Evolutionary conservation across 2,113 vertebrate genomes (phyloP), one percentile per base, ranked within the genome.

Genomic region (Ceuthmochares aereus): DNA sequence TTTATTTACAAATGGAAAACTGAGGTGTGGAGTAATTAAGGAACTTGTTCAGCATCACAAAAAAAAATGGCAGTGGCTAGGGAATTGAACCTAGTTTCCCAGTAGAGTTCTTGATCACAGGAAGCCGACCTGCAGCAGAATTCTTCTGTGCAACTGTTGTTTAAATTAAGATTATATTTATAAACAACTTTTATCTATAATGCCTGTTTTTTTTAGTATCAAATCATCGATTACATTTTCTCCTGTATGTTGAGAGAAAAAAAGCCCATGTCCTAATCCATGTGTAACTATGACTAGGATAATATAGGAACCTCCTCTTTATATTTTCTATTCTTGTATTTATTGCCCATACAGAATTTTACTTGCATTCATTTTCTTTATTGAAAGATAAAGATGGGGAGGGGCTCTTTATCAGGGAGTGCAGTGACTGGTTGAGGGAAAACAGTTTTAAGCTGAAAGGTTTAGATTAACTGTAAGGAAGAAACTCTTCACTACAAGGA

Each of bases 1-100:
- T 34, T 84, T 83, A 85, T 69, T 87, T 87, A 82, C 54, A 67
- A 85, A 86, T 68, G 84, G 45, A 32, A 89, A 91, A 91, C 49
- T 72, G 52, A 90, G 67, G 64, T 2, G 1, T 16, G 37, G 22
- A 90, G 58, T 67, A 84, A 84, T 59, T 85, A 93, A 83, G 29
- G 63, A 66, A 69, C 16, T 42, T 86, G 34, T 51, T 76, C 81
- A 45, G 29, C 9, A 10, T 59, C 59, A 74, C 16, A 55, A 51
- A 30, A 45, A 64, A 60, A 47, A 56, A 75, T 14, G 45, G 8
- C 47, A 88, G 7, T 20, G 18, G 8, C 80, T 26, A 37, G 20
- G 59, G 67, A 88, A 80, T 20, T 63, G 45, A 88, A 80, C 20
- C 51, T 34, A 22, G 34, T 70, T 79, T 91, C 51, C 19, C 26